Conservation (phyloP, 2,113 vertebrate genomes). For the Oreochromis niloticus region DNA sequence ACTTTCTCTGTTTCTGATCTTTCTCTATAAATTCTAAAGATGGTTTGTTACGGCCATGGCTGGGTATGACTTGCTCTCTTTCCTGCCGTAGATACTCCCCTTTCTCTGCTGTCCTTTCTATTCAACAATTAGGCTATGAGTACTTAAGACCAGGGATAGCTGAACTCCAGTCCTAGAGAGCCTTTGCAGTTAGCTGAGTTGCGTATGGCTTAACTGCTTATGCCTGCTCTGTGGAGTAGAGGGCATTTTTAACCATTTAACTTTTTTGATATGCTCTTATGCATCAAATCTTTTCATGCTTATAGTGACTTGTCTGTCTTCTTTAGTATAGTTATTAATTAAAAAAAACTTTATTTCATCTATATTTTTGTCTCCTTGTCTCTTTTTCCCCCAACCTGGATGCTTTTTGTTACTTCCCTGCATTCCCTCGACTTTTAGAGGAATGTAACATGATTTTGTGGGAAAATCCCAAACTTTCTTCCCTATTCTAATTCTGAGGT, state of each 20-base stretch:
- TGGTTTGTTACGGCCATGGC: neutral
- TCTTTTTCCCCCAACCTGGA: neutral
- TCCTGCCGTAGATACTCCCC: neutral
- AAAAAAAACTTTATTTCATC: neutral
- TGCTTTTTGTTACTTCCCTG: neutral
- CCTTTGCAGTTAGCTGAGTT: fast-evolving
- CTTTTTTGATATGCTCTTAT: neutral
- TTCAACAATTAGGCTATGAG: neutral
- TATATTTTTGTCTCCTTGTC: neutral
- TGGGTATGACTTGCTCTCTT: neutral
- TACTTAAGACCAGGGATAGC: neutral
- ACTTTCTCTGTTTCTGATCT: neutral
- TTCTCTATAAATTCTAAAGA: neutral
- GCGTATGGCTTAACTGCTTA: fast-evolving
- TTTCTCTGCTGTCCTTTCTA: neutral
- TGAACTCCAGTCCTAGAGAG: neutral
- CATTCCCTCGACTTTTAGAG: neutral
- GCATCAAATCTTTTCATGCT: neutral
- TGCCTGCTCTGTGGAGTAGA: neutral
- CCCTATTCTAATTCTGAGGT: neutral
- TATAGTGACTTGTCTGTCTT: neutral
- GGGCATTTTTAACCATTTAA: neutral
- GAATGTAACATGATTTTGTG: neutral
- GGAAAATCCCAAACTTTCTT: neutral
- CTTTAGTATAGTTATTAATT: neutral